Conservation (phyloP, 2,113 vertebrate genomes). For the Ictidomys tridecemlineatus region DNA sequence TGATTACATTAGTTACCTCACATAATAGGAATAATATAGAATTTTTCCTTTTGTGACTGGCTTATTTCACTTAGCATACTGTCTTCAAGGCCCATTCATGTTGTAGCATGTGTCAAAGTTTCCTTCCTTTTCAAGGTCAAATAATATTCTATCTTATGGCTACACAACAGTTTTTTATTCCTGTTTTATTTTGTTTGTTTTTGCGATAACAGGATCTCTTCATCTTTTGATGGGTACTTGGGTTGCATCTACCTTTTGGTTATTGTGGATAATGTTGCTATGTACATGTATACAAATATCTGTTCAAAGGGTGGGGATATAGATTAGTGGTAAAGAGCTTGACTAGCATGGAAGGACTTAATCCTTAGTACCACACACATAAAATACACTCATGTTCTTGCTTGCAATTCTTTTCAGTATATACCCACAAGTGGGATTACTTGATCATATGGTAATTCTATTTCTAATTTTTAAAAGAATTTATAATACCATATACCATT, state of each 20-base stretch:
- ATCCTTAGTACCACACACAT: too few species aligned
- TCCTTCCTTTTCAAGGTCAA: neutral
- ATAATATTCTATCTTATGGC: neutral
- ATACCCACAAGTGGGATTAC: neutral
- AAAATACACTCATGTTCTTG: neutral
- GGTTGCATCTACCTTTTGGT: neutral
- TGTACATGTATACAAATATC: neutral
- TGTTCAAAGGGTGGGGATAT: neutral
- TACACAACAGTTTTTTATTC: neutral
- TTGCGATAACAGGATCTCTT: neutral
- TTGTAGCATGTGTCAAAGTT: neutral
- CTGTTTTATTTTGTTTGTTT: too few species aligned
- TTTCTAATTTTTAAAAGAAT: neutral
- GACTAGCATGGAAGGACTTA: too few species aligned
- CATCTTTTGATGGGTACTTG: neutral
- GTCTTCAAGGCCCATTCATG: neutral
- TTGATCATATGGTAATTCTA: neutral
- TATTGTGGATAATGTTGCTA: neutral
- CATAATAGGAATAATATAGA: neutral
- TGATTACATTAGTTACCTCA: neutral
- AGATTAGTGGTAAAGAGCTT: too few species aligned
- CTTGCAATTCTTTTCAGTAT: neutral
- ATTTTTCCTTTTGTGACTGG: neutral
- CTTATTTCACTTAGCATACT: neutral
- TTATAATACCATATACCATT: neutral